phyloP scores from a whole-genome alignment of 2,113 vertebrate species.

The Platycercus adscitus region DNA sequence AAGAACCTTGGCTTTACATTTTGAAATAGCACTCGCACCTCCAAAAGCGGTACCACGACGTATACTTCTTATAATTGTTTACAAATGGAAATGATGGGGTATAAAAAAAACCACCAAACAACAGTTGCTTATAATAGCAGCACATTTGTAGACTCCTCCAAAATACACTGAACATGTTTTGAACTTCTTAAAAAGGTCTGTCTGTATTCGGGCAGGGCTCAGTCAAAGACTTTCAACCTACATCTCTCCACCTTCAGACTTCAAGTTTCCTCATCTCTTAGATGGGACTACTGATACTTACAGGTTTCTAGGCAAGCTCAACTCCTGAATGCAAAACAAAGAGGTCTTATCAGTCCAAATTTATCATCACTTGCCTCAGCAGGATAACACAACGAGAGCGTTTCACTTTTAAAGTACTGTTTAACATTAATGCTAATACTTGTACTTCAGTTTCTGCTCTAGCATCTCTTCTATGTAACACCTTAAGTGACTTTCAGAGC shows the following conservation, averaged over 20 bases:
- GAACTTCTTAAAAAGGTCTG: neutral
- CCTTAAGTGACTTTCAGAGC: neutral
- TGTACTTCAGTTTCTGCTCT: neutral
- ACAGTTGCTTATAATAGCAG: neutral
- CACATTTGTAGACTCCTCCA: neutral
- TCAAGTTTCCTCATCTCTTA: neutral
- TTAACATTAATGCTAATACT: neutral
- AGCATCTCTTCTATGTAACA: neutral
- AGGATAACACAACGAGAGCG: neutral
- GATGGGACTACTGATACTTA: neutral
- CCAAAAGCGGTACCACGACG: neutral
- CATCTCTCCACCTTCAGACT: neutral
- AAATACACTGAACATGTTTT: neutral
- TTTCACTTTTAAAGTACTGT: neutral
- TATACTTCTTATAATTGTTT: neutral
- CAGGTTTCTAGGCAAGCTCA: neutral
- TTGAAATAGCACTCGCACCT: neutral
- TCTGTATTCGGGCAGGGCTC: neutral
- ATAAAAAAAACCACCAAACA: neutral
- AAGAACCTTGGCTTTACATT: neutral
- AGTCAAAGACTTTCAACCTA: neutral
- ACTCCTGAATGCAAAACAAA: constrained; percentile 5
- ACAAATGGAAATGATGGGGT: neutral
- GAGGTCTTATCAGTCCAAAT: neutral
- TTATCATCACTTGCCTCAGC: neutral